Base-by-base conservation (phyloP, 2,888 invertebrate genomes). In the Scaptomyza tumidula region DNA sequence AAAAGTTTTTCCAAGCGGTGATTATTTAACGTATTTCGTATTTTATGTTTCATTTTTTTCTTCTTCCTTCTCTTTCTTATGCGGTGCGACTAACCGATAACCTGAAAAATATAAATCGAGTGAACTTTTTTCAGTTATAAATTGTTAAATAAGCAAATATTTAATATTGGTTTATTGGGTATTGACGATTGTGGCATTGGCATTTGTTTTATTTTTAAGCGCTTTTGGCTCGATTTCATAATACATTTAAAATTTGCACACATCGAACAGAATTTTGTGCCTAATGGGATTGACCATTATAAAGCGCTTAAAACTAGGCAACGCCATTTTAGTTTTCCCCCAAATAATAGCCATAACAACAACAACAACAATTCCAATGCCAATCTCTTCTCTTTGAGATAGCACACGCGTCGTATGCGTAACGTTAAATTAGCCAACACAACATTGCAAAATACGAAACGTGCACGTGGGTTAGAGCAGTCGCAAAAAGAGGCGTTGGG, bases 281-380 rank as follows among this genome's bases (percentile, higher is more conserved):
- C 29, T 56, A 54, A 54, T 61, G 57, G 24, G 55, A 19, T 41
- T 48, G 4, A 31, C 49, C 60, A 39, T 39, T 39, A 48, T 62
- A 67, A 80, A 80, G 71, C 84, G 84, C 86, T 86, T 83, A 72
- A 77, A 83, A 83, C 66, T 83, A 83, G 86, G 83, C 83, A 82
- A 78, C 66, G 64, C 24, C 48, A 64, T 61, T 76, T 61, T 75
- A 82, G 80, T 80, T 63, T 63, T 27, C 52, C 27, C 55, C 49
- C n/a, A n/a, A n/a, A n/a, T n/a, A n/a, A n/a, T n/a, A n/a, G n/a
- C n/a, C n/a, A n/a, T n/a, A 66, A 19, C 2, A 19, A 19, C 19
- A 19, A 2, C 45, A 66, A 50, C 37, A 33, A 53, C 35, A 55
- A 43, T 43, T 57, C 58, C 41, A 61, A 59, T 48, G 49, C 37